Evolutionary conservation across 2,113 vertebrate species (phyloP).

Genomic region (Ceuthmochares aereus): DNA sequence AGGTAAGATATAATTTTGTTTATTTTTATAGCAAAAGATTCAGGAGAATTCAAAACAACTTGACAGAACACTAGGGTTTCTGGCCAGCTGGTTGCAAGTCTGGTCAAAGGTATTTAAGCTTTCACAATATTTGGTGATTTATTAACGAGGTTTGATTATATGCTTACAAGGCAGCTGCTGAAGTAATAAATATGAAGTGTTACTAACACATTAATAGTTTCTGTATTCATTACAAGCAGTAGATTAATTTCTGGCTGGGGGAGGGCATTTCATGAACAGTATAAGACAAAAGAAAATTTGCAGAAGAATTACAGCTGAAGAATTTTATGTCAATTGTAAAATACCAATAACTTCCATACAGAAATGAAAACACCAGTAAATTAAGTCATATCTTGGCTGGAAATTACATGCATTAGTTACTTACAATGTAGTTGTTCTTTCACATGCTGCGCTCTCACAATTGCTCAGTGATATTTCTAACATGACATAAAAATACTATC

Average conservation of each 20-base stretch:
- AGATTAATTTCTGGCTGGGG: background rate
- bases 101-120: constrained; percentile 57
- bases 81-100: background rate
- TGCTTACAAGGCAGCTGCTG: background rate
- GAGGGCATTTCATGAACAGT: background rate
- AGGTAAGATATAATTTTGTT: background rate
- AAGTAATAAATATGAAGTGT: background rate
- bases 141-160: constrained; percentile 54
- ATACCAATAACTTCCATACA: background rate
- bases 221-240: background rate
- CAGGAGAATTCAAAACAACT: background rate
- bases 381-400: background rate
- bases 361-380: background rate
- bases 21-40: background rate
- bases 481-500: background rate
- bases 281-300: background rate
- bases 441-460: background rate
- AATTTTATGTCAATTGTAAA: background rate
- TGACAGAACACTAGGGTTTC: background rate
- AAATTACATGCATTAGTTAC: background rate
- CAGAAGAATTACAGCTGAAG: background rate
- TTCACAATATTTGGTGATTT: constrained; percentile 52
- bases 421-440: background rate
- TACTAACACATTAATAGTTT: background rate
- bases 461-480: background rate